Evolutionary conservation across 2,113 vertebrate genomes (phyloP), one percentile per base, ranked within the genome.

Genomic region (Podiceps cristatus): DNA sequence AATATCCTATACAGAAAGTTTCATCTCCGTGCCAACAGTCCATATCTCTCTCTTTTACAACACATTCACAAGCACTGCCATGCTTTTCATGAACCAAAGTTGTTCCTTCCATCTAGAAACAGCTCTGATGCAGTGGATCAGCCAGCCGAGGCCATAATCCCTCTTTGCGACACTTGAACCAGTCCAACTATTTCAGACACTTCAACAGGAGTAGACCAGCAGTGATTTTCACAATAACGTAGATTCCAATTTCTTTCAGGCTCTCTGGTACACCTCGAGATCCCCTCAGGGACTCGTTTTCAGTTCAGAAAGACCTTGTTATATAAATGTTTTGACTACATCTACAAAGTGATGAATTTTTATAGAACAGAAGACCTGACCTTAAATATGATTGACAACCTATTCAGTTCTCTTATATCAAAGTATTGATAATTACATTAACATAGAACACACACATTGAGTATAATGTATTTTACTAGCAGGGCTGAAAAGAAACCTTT

Each of bases 311-410:
- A 91, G 74, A 53, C 56, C 62, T 73, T 55, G 35, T 37, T 85
- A 75, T 47, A 75, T 59, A 94, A 89, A 93, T 80, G 67, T 93
- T 97, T 94, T 94, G 58, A 91, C 77, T 93, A 66, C 55, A 78
- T 55, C n/a, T 73, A 87, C 42, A 82, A 84, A 93, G 80, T 44
- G 40, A 89, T 62, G 31, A 85, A 66, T 87, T 94, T 86, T 87
- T 82, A 91, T 19, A 45, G 80, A 88, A 87, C 44, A 83, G 58
- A 91, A 80, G 88, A 71, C 52, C 45, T 63, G 75, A 81, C 63
- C 55, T 88, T 62, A 58, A 60, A 53, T n/a, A 75, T 58, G 62
- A 93, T 3, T 93, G 91, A 90, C 73, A 81, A 58, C 13, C 13
- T 68, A n/a, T 45, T 81, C 56, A n/a, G 22, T 22, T 45, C 60